Evolutionary conservation across 2,888 invertebrate species (phyloP).

Genomic region (Craniophora ligustri): DNA sequence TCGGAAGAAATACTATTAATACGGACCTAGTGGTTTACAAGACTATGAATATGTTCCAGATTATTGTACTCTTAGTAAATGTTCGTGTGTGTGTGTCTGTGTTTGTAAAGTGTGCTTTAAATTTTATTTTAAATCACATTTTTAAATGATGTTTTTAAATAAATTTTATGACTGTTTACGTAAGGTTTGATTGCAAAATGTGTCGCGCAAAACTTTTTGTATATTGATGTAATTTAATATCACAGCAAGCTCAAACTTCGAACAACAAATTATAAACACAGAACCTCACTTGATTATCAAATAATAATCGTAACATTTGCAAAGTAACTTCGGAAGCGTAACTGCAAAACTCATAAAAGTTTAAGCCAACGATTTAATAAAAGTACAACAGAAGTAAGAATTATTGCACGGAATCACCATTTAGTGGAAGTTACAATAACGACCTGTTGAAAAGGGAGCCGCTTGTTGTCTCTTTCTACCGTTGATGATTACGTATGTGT

Average conservation of each 20-base stretch:
- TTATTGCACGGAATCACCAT: constrained; percentile 83
- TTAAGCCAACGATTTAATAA: constrained; percentile 70
- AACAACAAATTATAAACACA: constrained; percentile 40
- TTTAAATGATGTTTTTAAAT: neutral
- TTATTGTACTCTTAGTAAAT: neutral
- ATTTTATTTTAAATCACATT: neutral
- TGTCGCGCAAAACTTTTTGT: constrained; percentile 19
- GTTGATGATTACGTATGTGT: constrained; percentile 63
- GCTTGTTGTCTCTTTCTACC: constrained; percentile 74
- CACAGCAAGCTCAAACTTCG: constrained; percentile 37
- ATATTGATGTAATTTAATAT: constrained; percentile 10
- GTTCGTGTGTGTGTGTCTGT: neutral
- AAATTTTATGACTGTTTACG: neutral
- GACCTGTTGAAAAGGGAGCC: constrained; percentile 85
- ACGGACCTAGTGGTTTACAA: constrained; percentile 11
- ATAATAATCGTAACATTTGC: constrained; percentile 55
- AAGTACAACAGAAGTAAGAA: constrained; percentile 74
- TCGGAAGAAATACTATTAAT: constrained; percentile 8
- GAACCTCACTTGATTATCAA: constrained; percentile 46
- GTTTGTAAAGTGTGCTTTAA: neutral
- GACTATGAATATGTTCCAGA: constrained; percentile 1
- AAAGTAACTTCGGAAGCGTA: constrained; percentile 53
- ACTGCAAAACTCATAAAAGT: constrained; percentile 70
- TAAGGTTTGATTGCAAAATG: neutral
- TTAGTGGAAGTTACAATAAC: constrained; percentile 84